Percentiles rank a stretch among this genome's conserved stretches.
Evolutionary conservation across 2,797 vertebrate species (phyloP).

Genomic region (Columba guinea): DNA sequence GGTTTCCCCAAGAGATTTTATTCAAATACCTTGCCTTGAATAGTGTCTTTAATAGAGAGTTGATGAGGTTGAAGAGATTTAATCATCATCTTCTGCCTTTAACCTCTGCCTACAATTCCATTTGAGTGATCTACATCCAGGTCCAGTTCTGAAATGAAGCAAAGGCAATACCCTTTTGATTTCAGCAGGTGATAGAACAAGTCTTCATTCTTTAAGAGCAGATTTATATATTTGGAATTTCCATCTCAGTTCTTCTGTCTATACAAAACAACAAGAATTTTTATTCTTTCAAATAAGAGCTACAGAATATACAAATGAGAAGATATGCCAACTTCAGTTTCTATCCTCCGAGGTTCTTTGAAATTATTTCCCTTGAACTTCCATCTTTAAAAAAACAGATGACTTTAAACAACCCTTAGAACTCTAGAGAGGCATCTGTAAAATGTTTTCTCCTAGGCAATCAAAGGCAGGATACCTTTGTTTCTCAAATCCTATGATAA

Average conservation of each 20-base stretch:
- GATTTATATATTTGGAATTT: not conserved
- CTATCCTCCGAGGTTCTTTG: conserved; percentile 52
- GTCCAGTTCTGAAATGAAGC: not conserved
- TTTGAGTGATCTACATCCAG: not conserved
- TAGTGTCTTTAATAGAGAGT: not conserved
- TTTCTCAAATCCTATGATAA: conserved; percentile 54
- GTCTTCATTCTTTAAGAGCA: not conserved
- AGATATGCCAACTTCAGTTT: not conserved
- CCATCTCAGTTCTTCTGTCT: not conserved
- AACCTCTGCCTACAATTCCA: not conserved
- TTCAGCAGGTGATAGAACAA: not conserved
- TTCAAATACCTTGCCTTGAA: not conserved
- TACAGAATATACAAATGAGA: conserved; percentile 42
- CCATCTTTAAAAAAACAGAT: conserved; percentile 39
- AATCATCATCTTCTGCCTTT: not conserved
- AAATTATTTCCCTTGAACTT: conserved; percentile 66
- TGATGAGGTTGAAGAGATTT: not conserved
- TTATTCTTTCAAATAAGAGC: conserved; percentile 4
- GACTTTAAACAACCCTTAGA: conserved; percentile 63
- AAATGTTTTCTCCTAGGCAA: conserved; percentile 52
- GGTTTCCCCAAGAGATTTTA: not conserved
- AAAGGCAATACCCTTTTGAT: not conserved
- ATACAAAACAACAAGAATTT: not conserved
- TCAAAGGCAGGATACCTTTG: conserved; percentile 57
- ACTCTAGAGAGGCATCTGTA: conserved; percentile 18